Base-by-base conservation (phyloP, 2,888 invertebrate genomes). In the Chalcis sispes region DNA sequence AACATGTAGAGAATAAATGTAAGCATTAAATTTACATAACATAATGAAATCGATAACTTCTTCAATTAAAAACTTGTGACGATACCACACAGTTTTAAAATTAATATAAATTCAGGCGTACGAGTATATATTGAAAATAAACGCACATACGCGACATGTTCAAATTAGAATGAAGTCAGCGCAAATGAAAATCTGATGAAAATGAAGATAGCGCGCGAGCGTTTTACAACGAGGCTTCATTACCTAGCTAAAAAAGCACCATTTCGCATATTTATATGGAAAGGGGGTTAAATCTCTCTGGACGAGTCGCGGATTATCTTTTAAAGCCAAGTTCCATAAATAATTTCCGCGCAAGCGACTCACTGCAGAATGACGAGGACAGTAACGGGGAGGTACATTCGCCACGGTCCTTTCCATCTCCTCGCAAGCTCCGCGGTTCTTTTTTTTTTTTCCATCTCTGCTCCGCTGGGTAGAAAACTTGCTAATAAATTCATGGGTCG, bases 401-500 rank as follows among this genome's bases (percentile, higher is more conserved):
- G 56, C 25, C n/a, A 73, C 79, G 7, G 72, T 67, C 71, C 72
- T 76, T 71, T 73, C 72, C 61, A 65, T 69, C 73, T 77, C 48
- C 46, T 70, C 58, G n/a, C n/a, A n/a, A n/a, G n/a, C n/a, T n/a
- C n/a, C n/a, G n/a, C n/a, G n/a, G n/a, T n/a, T n/a, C n/a, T n/a
- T n/a, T n/a, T n/a, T n/a, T n/a, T 59, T 52, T 65, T 71, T 59
- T 54, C 59, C 73, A 42, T 48, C 58, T 56, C 72, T 58, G 66
- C 67, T 20, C 40, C 3, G 23, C 46, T 20, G 20, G 4, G 23
- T 7, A 36, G 67, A 62, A 76, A 83, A 82, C 79, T 81, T 81
- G 73, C 81, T 82, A 82, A 83, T 83, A 83, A 85, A 85, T 84
- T 84, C 84, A 83, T 83, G 80, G 81, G 79, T 79, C 81, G 58